Conservation (phyloP, 2,113 vertebrate species). For the Xiphophorus maculatus region DNA sequence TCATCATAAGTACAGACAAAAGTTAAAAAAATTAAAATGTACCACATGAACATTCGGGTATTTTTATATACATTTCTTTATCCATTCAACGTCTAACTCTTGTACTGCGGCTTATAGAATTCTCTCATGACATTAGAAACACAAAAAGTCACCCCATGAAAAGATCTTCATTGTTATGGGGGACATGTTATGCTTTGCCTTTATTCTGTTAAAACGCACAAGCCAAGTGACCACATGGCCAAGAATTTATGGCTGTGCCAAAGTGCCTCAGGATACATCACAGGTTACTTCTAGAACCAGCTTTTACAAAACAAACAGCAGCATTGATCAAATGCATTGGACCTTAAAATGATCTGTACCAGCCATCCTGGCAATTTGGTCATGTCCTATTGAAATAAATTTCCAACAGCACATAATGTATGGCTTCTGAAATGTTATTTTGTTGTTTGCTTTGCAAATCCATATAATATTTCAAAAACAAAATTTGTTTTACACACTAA, state of each 20-base stretch:
- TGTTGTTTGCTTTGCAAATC: too few relatives aligned
- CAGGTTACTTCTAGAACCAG: not conserved
- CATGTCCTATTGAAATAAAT: not conserved
- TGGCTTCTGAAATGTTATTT: not conserved
- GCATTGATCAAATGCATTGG: not conserved
- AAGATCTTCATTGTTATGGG: constrained; percentile 15
- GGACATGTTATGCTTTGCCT: constrained; percentile 11
- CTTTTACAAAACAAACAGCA: not conserved
- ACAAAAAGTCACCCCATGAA: constrained; percentile 4
- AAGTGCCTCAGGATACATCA: constrained; percentile 19
- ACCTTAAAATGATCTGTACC: not conserved
- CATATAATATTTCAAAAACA: not conserved
- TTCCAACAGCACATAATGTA: not conserved
- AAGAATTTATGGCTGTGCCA: constrained; percentile 21
- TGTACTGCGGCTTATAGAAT: not conserved
- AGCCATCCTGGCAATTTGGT: not conserved
- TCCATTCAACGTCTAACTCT: not conserved
- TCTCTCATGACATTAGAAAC: not conserved
- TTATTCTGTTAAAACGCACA: constrained; percentile 36
- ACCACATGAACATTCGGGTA: too few relatives aligned
- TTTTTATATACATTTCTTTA: not conserved
- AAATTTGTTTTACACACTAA: not conserved
- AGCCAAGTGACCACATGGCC: constrained; percentile 25
- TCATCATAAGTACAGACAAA: constrained; percentile 9
- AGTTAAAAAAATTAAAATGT: not conserved